Evolutionary conservation across 2,797 vertebrate species (phyloP).

Genomic region (Denticeps clupeoides): DNA sequence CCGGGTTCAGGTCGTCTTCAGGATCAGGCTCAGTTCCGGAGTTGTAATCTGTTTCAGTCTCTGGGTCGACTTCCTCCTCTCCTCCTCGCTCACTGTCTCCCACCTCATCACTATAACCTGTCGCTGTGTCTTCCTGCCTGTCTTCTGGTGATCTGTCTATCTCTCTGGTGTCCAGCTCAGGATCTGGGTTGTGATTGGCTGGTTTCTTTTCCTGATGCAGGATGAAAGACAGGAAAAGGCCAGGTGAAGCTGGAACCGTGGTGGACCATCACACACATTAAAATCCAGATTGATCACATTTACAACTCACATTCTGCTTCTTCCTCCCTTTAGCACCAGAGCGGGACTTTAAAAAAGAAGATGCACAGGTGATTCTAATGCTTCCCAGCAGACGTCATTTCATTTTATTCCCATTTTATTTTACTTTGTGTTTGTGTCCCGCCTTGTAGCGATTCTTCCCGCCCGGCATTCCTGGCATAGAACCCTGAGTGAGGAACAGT

Average conservation of each 20-base stretch:
- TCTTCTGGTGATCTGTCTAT: slow-evolving; percentile 10
- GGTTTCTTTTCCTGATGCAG: slow-evolving; percentile 32
- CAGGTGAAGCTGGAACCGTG: not conserved
- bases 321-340: slow-evolving; percentile 50
- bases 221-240: not conserved
- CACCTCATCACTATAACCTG: not conserved
- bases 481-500: no score
- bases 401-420: no score
- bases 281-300: no score
- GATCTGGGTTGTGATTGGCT: slow-evolving; percentile 17
- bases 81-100: slow-evolving; percentile 12
- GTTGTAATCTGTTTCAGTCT: slow-evolving; percentile 4
- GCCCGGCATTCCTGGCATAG: no score
- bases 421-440: no score
- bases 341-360: slow-evolving; percentile 39
- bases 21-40: slow-evolving; percentile 11
- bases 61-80: slow-evolving; percentile 4
- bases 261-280: no score
- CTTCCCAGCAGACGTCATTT: not conserved
- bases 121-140: slow-evolving; percentile 1
- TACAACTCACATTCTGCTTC: slow-evolving; percentile 50
- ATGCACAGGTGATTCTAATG: not conserved
- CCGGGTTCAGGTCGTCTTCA: not conserved
- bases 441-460: not conserved
- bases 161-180: slow-evolving; percentile 1